phyloP scores from a whole-genome alignment of 2,888 invertebrate species.

The Galerucella calmariensis region DNA sequence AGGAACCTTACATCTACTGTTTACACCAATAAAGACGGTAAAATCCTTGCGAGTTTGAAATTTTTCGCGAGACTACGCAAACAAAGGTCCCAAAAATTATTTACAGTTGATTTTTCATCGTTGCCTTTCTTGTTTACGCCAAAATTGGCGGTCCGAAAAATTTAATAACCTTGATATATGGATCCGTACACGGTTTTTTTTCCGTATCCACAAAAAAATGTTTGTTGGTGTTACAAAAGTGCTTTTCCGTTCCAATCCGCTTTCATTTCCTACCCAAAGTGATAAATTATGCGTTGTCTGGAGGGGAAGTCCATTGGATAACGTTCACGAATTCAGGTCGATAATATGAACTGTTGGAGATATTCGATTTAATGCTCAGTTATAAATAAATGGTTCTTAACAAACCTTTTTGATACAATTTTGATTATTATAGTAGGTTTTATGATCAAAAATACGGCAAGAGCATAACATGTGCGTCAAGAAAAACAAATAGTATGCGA shows the following conservation, averaged over 20 bases:
- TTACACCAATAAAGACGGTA: neutral
- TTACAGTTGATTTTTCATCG: slow-evolving; percentile 25
- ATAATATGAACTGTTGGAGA: slow-evolving; percentile 7
- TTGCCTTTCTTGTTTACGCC: slow-evolving; percentile 27
- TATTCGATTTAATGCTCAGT: too few relatives aligned
- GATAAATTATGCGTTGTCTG: slow-evolving; percentile 23
- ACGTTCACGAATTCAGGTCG: slow-evolving; percentile 5
- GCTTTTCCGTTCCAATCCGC: slow-evolving; percentile 23
- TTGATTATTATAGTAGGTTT: too few relatives aligned
- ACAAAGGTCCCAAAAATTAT: slow-evolving; percentile 29
- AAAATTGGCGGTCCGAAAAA: slow-evolving; percentile 34
- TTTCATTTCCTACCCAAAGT: slow-evolving; percentile 23
- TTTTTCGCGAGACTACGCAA: slow-evolving; percentile 28
- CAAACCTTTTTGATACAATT: too few relatives aligned
- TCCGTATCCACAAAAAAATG: slow-evolving; percentile 21
- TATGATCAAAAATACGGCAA: too few relatives aligned
- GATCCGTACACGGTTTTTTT: slow-evolving; percentile 16
- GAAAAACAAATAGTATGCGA: too few relatives aligned
- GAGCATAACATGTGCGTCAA: too few relatives aligned
- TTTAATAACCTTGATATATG: slow-evolving; percentile 34
- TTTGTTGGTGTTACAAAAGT: slow-evolving; percentile 31
- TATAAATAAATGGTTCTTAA: too few relatives aligned
- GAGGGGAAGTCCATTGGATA: neutral
- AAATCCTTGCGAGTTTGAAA: slow-evolving; percentile 7
- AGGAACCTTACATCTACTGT: neutral